phyloP scores from a whole-genome alignment of 1,140 invertebrate genomes.

The Orchesella cincta region DNA sequence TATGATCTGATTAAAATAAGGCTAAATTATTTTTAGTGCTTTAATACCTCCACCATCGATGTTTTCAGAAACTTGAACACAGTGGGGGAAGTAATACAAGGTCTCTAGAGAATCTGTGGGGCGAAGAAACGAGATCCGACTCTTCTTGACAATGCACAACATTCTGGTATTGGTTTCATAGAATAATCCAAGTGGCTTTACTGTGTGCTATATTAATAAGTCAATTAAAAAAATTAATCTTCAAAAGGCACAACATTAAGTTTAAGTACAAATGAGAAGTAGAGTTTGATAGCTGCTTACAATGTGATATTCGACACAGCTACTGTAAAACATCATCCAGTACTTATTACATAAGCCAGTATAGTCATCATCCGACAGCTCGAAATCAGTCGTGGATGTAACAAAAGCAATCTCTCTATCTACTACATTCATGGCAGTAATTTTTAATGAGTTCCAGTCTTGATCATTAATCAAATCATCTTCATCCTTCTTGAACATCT shows the following conservation, averaged over 20 bases:
- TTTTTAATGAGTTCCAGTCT: constrained; percentile 44
- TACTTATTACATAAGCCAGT: constrained; percentile 34
- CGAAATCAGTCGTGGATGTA: constrained; percentile 32
- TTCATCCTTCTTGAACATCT: constrained; percentile 46
- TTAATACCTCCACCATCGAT: constrained; percentile 8
- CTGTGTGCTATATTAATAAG: constrained; percentile 36
- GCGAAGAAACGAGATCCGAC: constrained; percentile 45
- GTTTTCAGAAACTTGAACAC: constrained; percentile 32
- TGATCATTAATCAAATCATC: background rate
- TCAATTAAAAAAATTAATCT: constrained; percentile 5
- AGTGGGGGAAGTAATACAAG: constrained; percentile 48
- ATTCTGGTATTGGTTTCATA: constrained; percentile 41
- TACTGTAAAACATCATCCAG: constrained; percentile 48
- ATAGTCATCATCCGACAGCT: constrained; percentile 44
- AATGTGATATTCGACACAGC: constrained; percentile 50
- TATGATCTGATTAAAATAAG: background rate
- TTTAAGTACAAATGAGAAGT: constrained; percentile 23
- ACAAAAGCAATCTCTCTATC: constrained; percentile 42
- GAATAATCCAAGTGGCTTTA: constrained; percentile 49
- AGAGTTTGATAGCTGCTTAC: constrained; percentile 31
- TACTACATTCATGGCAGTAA: constrained; percentile 44
- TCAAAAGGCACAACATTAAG: constrained; percentile 20
- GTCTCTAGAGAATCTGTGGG: constrained; percentile 48
- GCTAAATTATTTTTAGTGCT: background rate
- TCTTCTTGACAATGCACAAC: constrained; percentile 48